These are phyloP conservation scores for Meles meles DNA, from an alignment of 2,113 vertebrate species.

Conservation along the genomic window DNA sequence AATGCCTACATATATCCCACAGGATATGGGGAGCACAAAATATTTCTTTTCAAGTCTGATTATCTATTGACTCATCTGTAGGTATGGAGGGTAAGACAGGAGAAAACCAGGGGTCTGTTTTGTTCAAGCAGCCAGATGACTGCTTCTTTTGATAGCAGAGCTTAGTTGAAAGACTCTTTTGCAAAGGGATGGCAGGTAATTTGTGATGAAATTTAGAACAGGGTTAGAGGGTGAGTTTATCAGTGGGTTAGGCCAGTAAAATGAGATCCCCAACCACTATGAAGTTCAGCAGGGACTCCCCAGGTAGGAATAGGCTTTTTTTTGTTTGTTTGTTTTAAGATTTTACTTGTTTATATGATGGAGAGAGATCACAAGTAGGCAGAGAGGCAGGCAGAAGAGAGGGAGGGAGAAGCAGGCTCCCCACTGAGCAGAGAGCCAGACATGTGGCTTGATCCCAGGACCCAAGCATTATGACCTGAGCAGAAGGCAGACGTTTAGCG, in stretches of 20 bases:
- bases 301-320: not conserved
- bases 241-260: not conserved
- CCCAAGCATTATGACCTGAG: not conserved
- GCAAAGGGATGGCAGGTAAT: not conserved
- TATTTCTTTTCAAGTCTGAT: not conserved
- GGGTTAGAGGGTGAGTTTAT: not conserved
- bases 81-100: not conserved
- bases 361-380: not conserved
- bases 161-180: not conserved
- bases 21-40: not conserved
- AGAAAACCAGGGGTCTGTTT: not conserved
- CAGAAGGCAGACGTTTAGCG: not conserved
- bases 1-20: not conserved
- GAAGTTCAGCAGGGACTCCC: not conserved
- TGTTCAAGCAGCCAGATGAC: not conserved
- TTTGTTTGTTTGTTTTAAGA: not conserved
- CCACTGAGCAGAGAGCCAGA: not conserved
- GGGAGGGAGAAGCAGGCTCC: not conserved
- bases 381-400: no score
- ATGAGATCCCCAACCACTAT: not conserved
- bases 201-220: not conserved
- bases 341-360: not conserved
- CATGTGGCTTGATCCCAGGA: not conserved
- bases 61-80: not conserved
- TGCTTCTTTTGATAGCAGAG: not conserved